These are phyloP conservation scores for Nymphalis io DNA, from an alignment of 1,140 invertebrate genomes.

Conservation along the genomic window DNA sequence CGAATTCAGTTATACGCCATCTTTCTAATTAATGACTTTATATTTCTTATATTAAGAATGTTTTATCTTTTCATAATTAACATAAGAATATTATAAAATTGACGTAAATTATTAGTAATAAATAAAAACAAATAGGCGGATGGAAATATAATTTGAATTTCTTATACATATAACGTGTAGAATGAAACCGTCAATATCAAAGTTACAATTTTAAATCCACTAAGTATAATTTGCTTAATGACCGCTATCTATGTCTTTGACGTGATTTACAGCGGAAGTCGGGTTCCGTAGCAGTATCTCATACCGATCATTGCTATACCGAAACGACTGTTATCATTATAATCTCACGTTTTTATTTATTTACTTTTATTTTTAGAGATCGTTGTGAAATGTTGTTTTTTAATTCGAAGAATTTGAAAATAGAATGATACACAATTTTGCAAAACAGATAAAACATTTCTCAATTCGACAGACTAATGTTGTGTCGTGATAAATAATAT, in stretches of 20 bases:
- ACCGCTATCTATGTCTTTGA: constrained; percentile 21
- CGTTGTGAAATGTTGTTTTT: neutral
- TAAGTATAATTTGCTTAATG: constrained; percentile 24
- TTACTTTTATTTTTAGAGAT: neutral
- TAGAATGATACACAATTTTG: too few relatives aligned
- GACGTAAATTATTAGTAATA: neutral
- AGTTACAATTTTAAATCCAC: neutral
- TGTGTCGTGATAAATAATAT: too few relatives aligned
- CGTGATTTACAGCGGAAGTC: constrained; percentile 38
- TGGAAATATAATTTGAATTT: neutral
- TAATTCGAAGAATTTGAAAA: neutral
- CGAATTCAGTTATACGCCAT: too few relatives aligned
- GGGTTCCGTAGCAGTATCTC: constrained; percentile 24
- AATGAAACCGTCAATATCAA: neutral
- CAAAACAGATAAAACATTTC: too few relatives aligned
- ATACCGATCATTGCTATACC: constrained; percentile 6
- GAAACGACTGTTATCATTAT: constrained; percentile 14
- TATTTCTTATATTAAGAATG: too few relatives aligned
- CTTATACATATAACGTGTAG: neutral
- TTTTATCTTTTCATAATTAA: too few relatives aligned
- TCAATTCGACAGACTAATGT: too few relatives aligned
- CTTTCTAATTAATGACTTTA: too few relatives aligned
- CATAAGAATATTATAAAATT: too few relatives aligned
- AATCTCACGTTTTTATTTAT: constrained; percentile 21
- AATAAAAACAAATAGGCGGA: neutral